Base-by-base conservation (phyloP, 2,888 invertebrate genomes). In the Nomada fucata region DNA sequence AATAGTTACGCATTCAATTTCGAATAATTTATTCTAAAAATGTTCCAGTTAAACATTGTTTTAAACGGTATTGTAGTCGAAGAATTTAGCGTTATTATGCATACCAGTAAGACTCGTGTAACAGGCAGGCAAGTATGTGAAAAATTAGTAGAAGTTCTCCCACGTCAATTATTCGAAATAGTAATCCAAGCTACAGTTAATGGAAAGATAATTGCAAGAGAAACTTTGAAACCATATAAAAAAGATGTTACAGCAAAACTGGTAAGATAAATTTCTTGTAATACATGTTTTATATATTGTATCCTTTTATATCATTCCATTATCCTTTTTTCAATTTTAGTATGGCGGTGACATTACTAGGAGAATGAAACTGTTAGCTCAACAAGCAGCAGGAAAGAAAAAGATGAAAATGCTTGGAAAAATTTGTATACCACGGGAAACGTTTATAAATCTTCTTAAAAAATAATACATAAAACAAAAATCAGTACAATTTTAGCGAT, bases 211-310 rank as follows among this genome's bases (percentile, higher is more conserved):
- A 92, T 97, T 15, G 97, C 98, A 0, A 95, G 98, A 88, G 98
- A 98, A 94, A 97, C 96, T 72, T 94, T 99, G 52, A 97, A 97
- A 92, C 96, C 99, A 0, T 97, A 96, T 88, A 95, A 97, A 88
- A 99, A 99, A 94, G 98, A 99, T 94, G 98, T 99, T 0, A 97
- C 98, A 0, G 97, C 97, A 1, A 99, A 98, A 95, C 94, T 98
- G 95, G 98, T 98, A 95, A 95, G 96, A 73, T 63, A 42, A 53
- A 67, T 68, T 72, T 53, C 59, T 61, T 71, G 2, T 10, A 67
- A 20, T 26, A 9, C 15, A 36, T 36, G 36, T 36, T 36, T 36
- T 36, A 36, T 7, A 36, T 29, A 20, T 20, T 53, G 36, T 13
- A n/a, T 36, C 15, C 20, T 23, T 15, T 9, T 5, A n/a, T 20